Conservation (phyloP, 2,888 invertebrate genomes). For the Antitype chi region DNA sequence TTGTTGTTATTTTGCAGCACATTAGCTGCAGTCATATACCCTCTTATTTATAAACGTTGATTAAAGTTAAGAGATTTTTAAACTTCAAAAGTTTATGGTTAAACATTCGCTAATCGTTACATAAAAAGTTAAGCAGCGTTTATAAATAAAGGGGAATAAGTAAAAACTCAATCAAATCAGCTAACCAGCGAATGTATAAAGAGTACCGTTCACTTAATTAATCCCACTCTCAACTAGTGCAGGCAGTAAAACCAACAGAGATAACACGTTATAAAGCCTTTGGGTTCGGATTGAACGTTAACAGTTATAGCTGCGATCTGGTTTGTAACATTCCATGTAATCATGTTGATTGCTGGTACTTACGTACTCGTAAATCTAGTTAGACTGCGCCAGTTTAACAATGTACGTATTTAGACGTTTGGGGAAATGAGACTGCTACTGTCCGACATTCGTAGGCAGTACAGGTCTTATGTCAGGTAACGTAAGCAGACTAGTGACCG, state of each 20-base stretch:
- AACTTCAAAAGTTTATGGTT: too few species aligned
- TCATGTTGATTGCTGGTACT: slow-evolving; percentile 56
- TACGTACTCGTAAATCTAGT: slow-evolving; percentile 57
- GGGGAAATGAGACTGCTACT: slow-evolving; percentile 12
- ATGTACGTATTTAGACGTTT: slow-evolving; percentile 36
- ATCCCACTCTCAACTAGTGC: slow-evolving; percentile 61
- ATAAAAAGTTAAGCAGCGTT: too few species aligned
- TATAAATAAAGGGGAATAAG: too few species aligned
- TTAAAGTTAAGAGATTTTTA: too few species aligned
- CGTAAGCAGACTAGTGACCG: slow-evolving; percentile 3
- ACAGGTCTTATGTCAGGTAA: slow-evolving; percentile 28
- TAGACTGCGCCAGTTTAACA: slow-evolving; percentile 42
- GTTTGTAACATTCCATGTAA: slow-evolving; percentile 60
- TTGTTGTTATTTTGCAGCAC: too few species aligned
- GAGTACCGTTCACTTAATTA: slow-evolving; percentile 51
- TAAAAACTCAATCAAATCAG: slow-evolving; percentile 57
- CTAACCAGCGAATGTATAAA: slow-evolving; percentile 54
- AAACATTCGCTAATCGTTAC: too few species aligned
- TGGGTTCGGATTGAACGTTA: slow-evolving; percentile 63
- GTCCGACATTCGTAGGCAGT: slow-evolving; percentile 18
- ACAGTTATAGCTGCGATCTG: slow-evolving; percentile 62
- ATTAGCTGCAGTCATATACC: too few species aligned
- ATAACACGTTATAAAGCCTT: slow-evolving; percentile 58
- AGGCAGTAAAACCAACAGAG: slow-evolving; percentile 61
- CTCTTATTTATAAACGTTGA: too few species aligned